Percentiles rank a stretch among this genome's conserved stretches.
These are phyloP conservation scores for Amazona ochrocephala DNA, from an alignment of 2,797 vertebrate genomes.

Conservation along the genomic window DNA sequence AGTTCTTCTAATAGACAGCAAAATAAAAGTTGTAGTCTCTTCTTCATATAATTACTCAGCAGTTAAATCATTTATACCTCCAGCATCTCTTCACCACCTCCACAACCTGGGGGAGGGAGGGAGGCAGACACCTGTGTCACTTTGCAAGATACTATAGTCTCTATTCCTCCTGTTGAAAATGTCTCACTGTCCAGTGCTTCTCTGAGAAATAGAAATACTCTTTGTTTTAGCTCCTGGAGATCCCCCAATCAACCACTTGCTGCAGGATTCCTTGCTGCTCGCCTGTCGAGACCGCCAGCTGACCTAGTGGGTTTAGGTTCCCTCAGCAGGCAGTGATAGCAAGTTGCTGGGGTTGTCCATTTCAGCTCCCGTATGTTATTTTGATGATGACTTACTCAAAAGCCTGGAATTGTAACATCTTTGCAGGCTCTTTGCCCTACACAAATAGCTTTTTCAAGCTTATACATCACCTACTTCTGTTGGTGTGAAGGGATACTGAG, in stretches of 20 bases:
- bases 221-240: fast-evolving
- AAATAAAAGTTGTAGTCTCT: conserved; percentile 39
- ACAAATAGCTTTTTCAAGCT: not conserved
- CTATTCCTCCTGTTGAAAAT: not conserved
- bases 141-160: not conserved
- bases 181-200: fast-evolving
- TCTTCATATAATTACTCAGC: conserved; percentile 34
- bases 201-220: not conserved
- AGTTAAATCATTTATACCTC: conserved; percentile 36
- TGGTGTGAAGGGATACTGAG: not conserved
- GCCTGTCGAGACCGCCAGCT: not conserved
- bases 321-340: not conserved
- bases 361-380: not conserved
- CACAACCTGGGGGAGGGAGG: not conserved
- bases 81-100: not conserved
- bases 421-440: not conserved
- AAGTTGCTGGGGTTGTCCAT: not conserved
- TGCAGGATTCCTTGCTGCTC: not conserved
- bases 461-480: not conserved
- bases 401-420: not conserved
- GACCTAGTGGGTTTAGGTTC: fast-evolving
- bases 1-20: conserved; percentile 47
- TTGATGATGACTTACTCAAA: not conserved
- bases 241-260: not conserved
- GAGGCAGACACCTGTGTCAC: not conserved